These are phyloP conservation scores for Eciton burchellii DNA, from an alignment of 1,140 invertebrate species.

Conservation along the genomic window DNA sequence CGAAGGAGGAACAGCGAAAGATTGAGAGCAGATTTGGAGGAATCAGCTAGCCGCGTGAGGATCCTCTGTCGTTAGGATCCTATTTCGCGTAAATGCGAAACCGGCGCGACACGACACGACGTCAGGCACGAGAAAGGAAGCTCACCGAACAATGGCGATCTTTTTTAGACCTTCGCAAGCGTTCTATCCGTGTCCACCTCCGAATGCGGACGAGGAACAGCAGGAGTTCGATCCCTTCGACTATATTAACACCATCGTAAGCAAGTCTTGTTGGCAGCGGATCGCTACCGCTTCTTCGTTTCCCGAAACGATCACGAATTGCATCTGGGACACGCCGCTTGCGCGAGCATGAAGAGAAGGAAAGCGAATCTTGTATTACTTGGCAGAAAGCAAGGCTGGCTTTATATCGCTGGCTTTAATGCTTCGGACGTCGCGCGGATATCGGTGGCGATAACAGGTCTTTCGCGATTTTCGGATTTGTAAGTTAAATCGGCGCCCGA, in stretches of 20 bases:
- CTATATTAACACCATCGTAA: conserved; percentile 88
- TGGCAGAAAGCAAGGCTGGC: background rate
- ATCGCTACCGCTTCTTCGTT: background rate
- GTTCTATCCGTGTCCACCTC: conserved; percentile 89
- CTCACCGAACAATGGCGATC: conserved; percentile 27
- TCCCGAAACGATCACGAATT: background rate
- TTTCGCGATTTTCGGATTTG: background rate
- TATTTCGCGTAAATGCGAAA: background rate
- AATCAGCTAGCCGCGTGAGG: background rate
- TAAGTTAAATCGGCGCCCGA: too few relatives aligned
- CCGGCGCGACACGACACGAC: background rate
- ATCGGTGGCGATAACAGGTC: too few relatives aligned
- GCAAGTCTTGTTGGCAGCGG: conserved; percentile 61
- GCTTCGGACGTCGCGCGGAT: background rate
- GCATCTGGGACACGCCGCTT: background rate
- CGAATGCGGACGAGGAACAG: conserved; percentile 85
- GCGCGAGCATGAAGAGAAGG: conserved; percentile 14
- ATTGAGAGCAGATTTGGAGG: background rate
- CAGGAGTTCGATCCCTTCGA: conserved; percentile 87
- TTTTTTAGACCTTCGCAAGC: conserved; percentile 85
- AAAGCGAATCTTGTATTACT: background rate
- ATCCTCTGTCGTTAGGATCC: background rate
- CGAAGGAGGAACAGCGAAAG: background rate
- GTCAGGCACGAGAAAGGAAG: background rate
- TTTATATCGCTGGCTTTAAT: background rate